Conservation (phyloP, 2,113 vertebrate genomes). For the Halcyon senegalensis region DNA sequence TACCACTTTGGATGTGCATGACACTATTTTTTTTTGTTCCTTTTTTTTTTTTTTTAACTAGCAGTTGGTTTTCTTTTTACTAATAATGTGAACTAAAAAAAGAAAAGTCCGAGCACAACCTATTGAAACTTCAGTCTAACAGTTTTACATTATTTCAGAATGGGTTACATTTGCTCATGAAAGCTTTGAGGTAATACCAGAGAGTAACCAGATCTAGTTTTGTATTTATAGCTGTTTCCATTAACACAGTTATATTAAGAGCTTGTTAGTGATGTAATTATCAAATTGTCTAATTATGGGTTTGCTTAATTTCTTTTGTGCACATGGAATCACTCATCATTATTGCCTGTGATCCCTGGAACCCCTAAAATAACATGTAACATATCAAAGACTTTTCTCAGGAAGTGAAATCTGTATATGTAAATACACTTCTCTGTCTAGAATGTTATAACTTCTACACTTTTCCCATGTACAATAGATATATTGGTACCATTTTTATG, state of each 20-base stretch:
- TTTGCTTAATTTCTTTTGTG: slow-evolving; percentile 37
- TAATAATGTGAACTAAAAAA: not conserved
- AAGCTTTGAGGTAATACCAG: not conserved
- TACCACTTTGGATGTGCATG: not conserved
- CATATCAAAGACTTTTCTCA: not conserved
- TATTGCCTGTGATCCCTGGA: not conserved
- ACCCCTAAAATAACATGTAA: slow-evolving; percentile 4
- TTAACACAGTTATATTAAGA: slow-evolving; percentile 14
- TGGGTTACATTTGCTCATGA: not conserved
- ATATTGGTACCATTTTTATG: not conserved
- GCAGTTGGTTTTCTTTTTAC: not conserved
- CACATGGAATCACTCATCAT: not conserved
- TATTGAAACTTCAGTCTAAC: not conserved
- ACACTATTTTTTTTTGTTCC: not conserved
- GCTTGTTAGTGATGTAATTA: slow-evolving; percentile 51
- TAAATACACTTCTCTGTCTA: not conserved
- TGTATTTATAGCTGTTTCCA: slow-evolving; percentile 8
- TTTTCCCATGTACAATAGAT: not conserved
- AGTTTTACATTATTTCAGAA: not conserved
- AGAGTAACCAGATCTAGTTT: not conserved
- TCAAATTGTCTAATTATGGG: slow-evolving; percentile 7
- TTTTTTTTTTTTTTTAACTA: not conserved
- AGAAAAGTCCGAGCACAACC: not conserved
- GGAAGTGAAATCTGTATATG: not conserved
- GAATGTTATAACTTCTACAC: not conserved